Evolutionary conservation across 1,140 invertebrate genomes (phyloP), one percentile per base, ranked within the genome.

Genomic region (Ganaspis sp.): DNA sequence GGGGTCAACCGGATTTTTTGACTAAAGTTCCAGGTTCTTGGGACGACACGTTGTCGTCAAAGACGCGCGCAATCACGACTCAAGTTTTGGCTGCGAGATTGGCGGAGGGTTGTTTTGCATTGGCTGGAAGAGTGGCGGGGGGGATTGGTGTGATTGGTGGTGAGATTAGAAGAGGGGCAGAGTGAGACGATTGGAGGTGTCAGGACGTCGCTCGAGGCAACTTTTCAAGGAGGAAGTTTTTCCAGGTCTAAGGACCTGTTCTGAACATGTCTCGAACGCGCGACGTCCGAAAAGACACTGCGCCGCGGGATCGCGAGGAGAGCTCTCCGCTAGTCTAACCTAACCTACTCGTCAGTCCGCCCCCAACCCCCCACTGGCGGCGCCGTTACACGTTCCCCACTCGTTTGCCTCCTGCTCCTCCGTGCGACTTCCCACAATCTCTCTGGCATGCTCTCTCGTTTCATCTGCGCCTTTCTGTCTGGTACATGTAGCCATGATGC

Each of bases 241-340:
- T 64, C 11, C 58, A 64, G 23, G 23, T 64, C 26, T 29, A 64
- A 80, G 73, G 69, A 37, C 69, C 70, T 64, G 73, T 26, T 29
- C 64, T 71, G 49, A 72, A 37, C 75, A 84, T 79, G 83, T 76
- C 86, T 83, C 85, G 80, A 84, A 86, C 84, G 86, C 84, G 84
- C 83, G 81, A 85, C 89, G 89, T 87, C 87, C 87, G 84, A 74
- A 83, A 83, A 85, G 87, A 87, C 87, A 89, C 89, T 90, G 83
- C 76, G 72, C 81, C 34, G 79, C 79, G 78, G 76, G 79, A 77
- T 74, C 72, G 74, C 70, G 64, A 45, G 82, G 78, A 76, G 73
- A 77, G 45, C 81, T 75, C 78, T 81, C 74, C 80, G 70, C 74
- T 53, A 53, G 15, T 73, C 78, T 78, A 83, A 75, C 75, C 77